Percentiles rank a stretch among this genome's conserved stretches.
Evolutionary conservation across 1,140 invertebrate species (phyloP).

Genomic region (Gryon sp.): DNA sequence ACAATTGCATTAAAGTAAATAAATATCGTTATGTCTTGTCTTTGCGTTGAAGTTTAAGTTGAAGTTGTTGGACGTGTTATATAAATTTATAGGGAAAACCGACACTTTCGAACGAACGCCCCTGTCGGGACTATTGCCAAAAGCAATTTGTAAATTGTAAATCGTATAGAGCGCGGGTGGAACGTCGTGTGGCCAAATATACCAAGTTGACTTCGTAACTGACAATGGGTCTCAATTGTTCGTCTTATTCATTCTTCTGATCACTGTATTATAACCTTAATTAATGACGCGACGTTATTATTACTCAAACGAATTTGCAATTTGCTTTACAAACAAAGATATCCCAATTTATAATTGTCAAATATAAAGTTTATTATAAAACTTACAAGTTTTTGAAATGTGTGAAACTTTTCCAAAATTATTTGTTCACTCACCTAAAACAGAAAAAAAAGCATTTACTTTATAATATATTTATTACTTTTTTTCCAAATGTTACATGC

Average conservation of each 20-base stretch:
- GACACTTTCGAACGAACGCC: slow-evolving; percentile 34
- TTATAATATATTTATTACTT: too few relatives aligned
- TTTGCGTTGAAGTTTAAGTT: too few relatives aligned
- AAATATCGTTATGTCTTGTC: too few relatives aligned
- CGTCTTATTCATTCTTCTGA: slow-evolving; percentile 34
- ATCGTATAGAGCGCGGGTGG: slow-evolving; percentile 60
- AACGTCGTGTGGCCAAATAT: slow-evolving; percentile 32
- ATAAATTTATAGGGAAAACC: slow-evolving; percentile 42
- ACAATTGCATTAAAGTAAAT: too few relatives aligned
- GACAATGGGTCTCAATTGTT: slow-evolving; percentile 69
- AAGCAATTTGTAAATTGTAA: slow-evolving; percentile 72
- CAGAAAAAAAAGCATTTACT: too few relatives aligned
- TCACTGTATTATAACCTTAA: slow-evolving; percentile 21
- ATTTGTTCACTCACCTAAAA: too few relatives aligned
- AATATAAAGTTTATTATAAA: too few relatives aligned
- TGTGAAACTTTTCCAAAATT: not conserved
- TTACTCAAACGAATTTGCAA: not conserved
- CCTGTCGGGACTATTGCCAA: slow-evolving; percentile 62
- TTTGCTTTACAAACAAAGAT: too few relatives aligned
- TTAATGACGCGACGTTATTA: slow-evolving; percentile 17
- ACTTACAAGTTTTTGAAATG: not conserved
- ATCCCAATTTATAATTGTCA: too few relatives aligned
- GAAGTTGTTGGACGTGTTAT: slow-evolving; percentile 8
- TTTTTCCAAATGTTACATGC: too few relatives aligned
- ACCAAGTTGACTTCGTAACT: slow-evolving; percentile 61